Evolutionary conservation across 2,888 invertebrate species (phyloP).

Genomic region (Chrysina gloriosa): DNA sequence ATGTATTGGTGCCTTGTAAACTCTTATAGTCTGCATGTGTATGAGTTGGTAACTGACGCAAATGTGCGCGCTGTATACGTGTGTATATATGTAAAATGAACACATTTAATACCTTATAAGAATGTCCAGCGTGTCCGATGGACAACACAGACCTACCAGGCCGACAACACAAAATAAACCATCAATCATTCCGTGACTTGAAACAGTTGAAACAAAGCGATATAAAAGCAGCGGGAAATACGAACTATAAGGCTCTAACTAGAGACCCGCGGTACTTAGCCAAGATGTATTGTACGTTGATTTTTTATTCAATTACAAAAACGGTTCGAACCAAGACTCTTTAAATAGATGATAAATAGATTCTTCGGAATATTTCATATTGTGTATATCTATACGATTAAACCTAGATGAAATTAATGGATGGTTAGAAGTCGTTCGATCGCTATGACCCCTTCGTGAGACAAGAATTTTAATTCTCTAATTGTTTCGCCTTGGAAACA

Average conservation of each 20-base stretch:
- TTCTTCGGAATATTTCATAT: slow-evolving; percentile 49
- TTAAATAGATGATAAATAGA: slow-evolving; percentile 63
- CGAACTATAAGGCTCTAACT: slow-evolving; percentile 63
- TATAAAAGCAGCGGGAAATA: slow-evolving; percentile 64
- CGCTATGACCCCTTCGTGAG: background rate
- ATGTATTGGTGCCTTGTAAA: slow-evolving; percentile 15
- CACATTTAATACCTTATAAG: slow-evolving; percentile 45
- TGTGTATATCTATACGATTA: slow-evolving; percentile 32
- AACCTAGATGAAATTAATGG: slow-evolving; percentile 40
- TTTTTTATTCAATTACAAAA: slow-evolving; percentile 61
- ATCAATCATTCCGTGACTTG: slow-evolving; percentile 64
- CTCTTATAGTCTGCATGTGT: slow-evolving; percentile 1
- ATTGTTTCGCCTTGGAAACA: background rate
- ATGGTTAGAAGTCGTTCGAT: slow-evolving; percentile 16
- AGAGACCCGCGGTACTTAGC: slow-evolving; percentile 57
- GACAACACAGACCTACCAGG: slow-evolving; percentile 61
- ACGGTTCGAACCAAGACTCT: slow-evolving; percentile 59
- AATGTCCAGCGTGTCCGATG: slow-evolving; percentile 57
- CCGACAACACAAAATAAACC: slow-evolving; percentile 65
- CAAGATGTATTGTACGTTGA: slow-evolving; percentile 59
- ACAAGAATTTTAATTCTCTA: slow-evolving; percentile 23
- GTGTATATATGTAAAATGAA: slow-evolving; percentile 36
- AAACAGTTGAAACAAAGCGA: slow-evolving; percentile 64
- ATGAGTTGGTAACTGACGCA: slow-evolving; percentile 19
- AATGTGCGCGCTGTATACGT: slow-evolving; percentile 2